Conservation (phyloP, 2,797 vertebrate species). For the Echiichthys vipera region DNA sequence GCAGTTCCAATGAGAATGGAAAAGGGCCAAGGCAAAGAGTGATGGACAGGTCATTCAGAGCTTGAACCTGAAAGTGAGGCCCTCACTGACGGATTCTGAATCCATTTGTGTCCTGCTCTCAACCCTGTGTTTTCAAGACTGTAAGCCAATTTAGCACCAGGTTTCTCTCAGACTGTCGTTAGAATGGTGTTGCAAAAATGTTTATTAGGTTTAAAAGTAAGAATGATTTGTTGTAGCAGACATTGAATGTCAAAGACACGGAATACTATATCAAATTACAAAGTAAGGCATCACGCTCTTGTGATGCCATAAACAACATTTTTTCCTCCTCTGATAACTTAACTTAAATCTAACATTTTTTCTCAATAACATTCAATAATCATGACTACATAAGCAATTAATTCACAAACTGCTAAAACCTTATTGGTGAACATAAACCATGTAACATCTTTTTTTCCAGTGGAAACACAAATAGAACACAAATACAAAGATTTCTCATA, state of each 20-base stretch:
- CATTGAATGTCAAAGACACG: background rate
- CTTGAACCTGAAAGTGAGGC: conserved; percentile 53
- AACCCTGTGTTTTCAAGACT: background rate
- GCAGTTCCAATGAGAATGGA: conserved; percentile 81
- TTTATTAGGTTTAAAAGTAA: background rate
- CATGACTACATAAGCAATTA: background rate
- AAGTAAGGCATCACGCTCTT: background rate
- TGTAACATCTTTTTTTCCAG: background rate
- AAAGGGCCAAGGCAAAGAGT: conserved; percentile 83
- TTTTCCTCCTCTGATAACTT: background rate
- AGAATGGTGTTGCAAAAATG: background rate
- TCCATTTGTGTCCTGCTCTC: background rate
- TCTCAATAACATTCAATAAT: background rate
- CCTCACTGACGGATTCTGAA: conserved; percentile 17
- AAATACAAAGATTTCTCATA: background rate
- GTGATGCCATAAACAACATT: background rate
- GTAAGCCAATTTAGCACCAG: background rate
- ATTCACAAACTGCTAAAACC: background rate
- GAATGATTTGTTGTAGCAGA: background rate
- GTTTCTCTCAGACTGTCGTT: background rate
- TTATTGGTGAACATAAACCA: background rate
- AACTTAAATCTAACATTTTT: background rate
- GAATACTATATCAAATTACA: background rate
- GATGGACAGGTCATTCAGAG: conserved; percentile 81
- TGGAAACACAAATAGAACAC: background rate